Percentiles rank a stretch among this genome's conserved stretches.
Evolutionary conservation across 2,113 vertebrate species (phyloP).

Genomic region (Calyptomena viridis): DNA sequence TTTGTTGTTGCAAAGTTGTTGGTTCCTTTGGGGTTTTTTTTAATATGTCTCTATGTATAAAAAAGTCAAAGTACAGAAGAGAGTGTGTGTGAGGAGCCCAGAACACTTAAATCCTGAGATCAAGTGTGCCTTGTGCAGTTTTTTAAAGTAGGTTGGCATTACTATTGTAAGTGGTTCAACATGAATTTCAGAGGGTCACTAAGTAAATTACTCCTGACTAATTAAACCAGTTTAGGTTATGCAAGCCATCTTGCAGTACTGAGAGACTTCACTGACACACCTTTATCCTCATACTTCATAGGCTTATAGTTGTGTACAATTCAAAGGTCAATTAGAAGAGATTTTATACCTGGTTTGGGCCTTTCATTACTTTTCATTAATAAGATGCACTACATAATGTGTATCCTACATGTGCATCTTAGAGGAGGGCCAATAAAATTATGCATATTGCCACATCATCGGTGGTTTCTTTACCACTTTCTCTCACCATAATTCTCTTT

Average conservation of each 20-base stretch:
- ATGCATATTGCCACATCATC: neutral
- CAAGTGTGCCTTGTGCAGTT: neutral
- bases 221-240: conserved; percentile 48
- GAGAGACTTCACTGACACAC: neutral
- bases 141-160: neutral
- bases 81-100: neutral
- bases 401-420: neutral
- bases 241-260: neutral
- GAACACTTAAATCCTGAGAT: neutral
- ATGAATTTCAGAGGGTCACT: conserved; percentile 14
- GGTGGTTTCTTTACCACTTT: neutral
- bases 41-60: neutral
- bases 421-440: neutral
- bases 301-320: neutral
- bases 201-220: conserved; percentile 11
- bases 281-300: neutral
- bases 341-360: neutral
- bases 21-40: neutral
- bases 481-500: neutral
- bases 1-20: neutral
- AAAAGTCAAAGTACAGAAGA: neutral
- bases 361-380: neutral
- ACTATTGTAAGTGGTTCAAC: neutral
- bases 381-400: neutral
- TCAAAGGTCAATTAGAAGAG: neutral